phyloP scores from a whole-genome alignment of 1,140 invertebrate species.

The Scaptomyza hsui region DNA sequence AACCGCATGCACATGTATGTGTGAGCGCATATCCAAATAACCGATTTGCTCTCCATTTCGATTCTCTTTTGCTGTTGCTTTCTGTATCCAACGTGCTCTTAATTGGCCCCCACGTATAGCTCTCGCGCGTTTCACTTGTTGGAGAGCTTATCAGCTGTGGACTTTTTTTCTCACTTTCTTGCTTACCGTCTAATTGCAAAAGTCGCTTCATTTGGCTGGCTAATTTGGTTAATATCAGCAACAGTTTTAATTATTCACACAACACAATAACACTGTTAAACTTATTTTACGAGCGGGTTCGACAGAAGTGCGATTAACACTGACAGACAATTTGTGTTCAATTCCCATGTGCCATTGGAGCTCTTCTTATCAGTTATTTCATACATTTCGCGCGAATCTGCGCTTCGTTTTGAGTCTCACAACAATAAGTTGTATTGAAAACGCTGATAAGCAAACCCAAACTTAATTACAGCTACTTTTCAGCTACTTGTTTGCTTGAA shows the following conservation, averaged over 20 bases:
- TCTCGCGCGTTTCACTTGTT: not conserved
- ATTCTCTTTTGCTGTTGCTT: too few species aligned
- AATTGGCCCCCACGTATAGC: not conserved
- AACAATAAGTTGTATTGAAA: not conserved
- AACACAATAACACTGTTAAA: slow-evolving; percentile 7
- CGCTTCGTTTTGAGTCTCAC: not conserved
- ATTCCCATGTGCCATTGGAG: not conserved
- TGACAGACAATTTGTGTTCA: slow-evolving; percentile 16
- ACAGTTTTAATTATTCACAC: not conserved
- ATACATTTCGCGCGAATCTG: slow-evolving; percentile 7
- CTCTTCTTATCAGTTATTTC: slow-evolving; percentile 36
- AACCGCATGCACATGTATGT: not conserved
- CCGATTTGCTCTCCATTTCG: slow-evolving; percentile 13
- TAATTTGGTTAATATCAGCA: slow-evolving; percentile 4
- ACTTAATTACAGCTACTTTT: not conserved
- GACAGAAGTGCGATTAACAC: slow-evolving; percentile 43
- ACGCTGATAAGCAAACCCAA: slow-evolving; percentile 13
- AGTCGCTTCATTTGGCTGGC: slow-evolving; percentile 26
- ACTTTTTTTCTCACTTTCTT: not conserved
- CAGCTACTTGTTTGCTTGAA: not conserved
- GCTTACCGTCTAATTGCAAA: slow-evolving; percentile 46
- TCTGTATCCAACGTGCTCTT: not conserved
- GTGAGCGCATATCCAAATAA: slow-evolving; percentile 10
- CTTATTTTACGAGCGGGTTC: slow-evolving; percentile 22
- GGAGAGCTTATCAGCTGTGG: slow-evolving; percentile 13